Evolutionary conservation across 2,888 invertebrate species (phyloP).

Genomic region (Oscheius myriophilus): DNA sequence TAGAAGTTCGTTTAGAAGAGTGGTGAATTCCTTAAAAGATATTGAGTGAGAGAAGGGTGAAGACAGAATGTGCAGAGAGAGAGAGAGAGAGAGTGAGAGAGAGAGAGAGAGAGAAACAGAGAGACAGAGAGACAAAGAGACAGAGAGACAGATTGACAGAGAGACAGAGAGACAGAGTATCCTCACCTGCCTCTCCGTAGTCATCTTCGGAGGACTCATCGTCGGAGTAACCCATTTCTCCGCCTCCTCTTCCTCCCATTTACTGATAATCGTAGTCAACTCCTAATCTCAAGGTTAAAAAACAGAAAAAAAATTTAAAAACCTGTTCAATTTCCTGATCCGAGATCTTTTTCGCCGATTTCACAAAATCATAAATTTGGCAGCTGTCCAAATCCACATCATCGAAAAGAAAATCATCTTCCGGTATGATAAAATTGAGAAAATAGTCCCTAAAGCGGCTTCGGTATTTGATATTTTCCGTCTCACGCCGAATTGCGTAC

Average conservation of each 20-base stretch:
- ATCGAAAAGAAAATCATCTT: constrained; percentile 53
- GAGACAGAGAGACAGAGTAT: too few species aligned
- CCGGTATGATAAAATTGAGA: constrained; percentile 49
- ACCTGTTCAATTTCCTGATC: constrained; percentile 35
- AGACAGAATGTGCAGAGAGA: too few species aligned
- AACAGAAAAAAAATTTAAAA: too few species aligned
- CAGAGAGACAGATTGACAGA: too few species aligned
- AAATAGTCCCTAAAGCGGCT: constrained; percentile 57
- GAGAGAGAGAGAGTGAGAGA: too few species aligned
- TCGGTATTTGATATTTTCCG: too few species aligned
- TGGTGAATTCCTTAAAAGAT: constrained; percentile 38
- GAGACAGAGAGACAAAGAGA: too few species aligned
- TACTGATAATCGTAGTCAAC: constrained; percentile 43
- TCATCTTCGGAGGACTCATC: background rate
- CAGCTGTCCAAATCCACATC: constrained; percentile 57
- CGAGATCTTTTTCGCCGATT: constrained; percentile 32
- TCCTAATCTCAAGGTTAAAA: constrained; percentile 32
- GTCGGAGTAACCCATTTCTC: constrained; percentile 17
- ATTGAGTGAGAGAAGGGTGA: too few species aligned
- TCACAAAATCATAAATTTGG: constrained; percentile 53
- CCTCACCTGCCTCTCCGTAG: background rate
- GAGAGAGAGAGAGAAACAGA: too few species aligned
- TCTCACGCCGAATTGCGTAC: too few species aligned
- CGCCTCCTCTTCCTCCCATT: constrained; percentile 36
- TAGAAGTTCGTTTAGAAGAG: constrained; percentile 36